phyloP scores from a whole-genome alignment of 2,888 invertebrate species.

The Nomada hirtipes region DNA sequence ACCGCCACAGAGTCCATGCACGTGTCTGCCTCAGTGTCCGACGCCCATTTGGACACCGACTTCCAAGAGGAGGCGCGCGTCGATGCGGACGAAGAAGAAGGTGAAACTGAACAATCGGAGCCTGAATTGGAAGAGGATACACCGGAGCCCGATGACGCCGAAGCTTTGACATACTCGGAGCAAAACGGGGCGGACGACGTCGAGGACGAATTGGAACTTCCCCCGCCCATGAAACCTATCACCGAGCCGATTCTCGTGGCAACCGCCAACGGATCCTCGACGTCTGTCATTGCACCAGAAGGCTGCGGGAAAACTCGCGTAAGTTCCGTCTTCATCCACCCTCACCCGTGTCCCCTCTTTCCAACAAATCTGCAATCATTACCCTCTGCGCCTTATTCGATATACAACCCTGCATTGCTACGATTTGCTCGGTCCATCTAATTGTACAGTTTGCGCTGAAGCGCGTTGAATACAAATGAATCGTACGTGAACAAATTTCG shows the following conservation, averaged over 20 bases:
- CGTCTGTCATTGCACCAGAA: conserved; percentile 81
- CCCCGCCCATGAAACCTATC: conserved; percentile 98
- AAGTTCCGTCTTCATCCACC: neutral
- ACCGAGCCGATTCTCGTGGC: conserved; percentile 88
- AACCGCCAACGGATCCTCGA: conserved; percentile 79
- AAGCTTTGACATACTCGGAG: conserved; percentile 81
- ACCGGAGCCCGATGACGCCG: conserved; percentile 79
- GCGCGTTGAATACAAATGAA: conserved; percentile 12
- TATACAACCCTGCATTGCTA: neutral
- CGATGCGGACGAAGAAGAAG: conserved; percentile 80
- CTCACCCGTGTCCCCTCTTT: neutral
- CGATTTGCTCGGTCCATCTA: neutral
- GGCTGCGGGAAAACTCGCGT: conserved; percentile 77
- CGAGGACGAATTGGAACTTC: conserved; percentile 94
- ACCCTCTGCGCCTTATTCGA: too few species aligned
- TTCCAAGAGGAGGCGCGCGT: conserved; percentile 72
- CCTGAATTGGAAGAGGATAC: conserved; percentile 80
- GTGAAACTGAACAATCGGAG: conserved; percentile 50
- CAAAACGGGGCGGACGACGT: conserved; percentile 89
- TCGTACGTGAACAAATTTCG: conserved; percentile 11
- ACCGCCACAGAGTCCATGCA: conserved; percentile 39
- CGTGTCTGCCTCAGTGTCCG: conserved; percentile 32
- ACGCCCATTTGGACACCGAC: conserved; percentile 80
- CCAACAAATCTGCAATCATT: neutral
- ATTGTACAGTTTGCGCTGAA: neutral